Evolutionary conservation across 1,140 invertebrate genomes (phyloP).

Genomic region (Papilio polytes): DNA sequence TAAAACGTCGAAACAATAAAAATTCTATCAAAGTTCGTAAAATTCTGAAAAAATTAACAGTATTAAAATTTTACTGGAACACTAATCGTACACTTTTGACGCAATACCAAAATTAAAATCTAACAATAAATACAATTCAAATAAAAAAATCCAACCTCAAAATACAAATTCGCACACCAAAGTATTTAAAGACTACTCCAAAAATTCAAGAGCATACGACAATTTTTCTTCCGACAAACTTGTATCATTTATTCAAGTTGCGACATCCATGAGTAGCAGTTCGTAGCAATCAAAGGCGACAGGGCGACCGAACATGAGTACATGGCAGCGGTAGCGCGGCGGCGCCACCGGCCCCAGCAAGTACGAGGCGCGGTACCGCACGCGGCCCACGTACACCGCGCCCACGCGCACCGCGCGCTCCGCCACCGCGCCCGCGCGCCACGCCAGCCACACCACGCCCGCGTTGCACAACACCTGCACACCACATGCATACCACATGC

Average conservation of each 20-base stretch:
- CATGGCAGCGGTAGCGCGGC: conserved; percentile 69
- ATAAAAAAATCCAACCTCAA: not conserved
- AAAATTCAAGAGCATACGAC: not conserved
- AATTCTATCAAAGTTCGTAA: not conserved
- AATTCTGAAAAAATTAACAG: too few species aligned
- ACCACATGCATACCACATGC: conserved; percentile 68
- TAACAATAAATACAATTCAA: too few species aligned
- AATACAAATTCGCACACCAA: not conserved
- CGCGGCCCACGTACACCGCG: conserved; percentile 65
- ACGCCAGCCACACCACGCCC: conserved; percentile 64
- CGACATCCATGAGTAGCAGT: conserved; percentile 57
- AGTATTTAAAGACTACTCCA: too few species aligned
- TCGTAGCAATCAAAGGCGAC: conserved; percentile 76
- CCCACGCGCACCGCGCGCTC: conserved; percentile 58
- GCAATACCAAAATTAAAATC: too few species aligned
- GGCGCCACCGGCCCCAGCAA: conserved; percentile 70
- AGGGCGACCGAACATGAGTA: conserved; percentile 68
- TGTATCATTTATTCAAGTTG: not conserved
- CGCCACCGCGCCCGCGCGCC: conserved; percentile 54
- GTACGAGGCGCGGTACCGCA: conserved; percentile 66
- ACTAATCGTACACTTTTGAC: too few species aligned
- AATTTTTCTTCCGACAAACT: not conserved
- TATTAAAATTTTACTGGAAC: too few species aligned
- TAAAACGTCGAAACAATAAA: not conserved
- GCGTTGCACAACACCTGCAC: conserved; percentile 73